Conservation (phyloP, 2,113 vertebrate species). For the Megaceryle maxima region DNA sequence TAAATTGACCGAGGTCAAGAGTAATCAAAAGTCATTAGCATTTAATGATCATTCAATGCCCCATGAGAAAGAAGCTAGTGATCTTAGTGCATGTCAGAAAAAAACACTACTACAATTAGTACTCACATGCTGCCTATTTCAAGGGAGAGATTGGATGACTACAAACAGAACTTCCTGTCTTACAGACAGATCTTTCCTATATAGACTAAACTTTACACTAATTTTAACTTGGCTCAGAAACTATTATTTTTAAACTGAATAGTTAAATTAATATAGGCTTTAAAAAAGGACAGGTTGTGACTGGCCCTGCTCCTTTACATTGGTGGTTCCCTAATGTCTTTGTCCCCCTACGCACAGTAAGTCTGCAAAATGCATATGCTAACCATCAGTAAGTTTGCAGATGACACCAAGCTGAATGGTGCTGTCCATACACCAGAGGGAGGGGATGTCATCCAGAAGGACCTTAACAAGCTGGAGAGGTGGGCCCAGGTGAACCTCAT, state of each 20-base stretch:
- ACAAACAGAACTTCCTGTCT: background rate
- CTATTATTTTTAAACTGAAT: background rate
- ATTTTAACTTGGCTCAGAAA: background rate
- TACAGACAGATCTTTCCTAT: background rate
- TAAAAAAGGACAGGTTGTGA: background rate
- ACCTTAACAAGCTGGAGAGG: no score
- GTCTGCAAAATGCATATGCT: background rate
- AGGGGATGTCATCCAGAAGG: no score
- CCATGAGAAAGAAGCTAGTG: constrained; percentile 42
- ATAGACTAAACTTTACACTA: background rate
- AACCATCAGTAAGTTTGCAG: background rate
- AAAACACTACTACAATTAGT: constrained; percentile 10
- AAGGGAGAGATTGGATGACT: background rate
- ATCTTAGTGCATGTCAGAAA: constrained; percentile 23
- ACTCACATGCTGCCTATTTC: background rate
- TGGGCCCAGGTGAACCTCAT: no score
- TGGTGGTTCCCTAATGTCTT: background rate
- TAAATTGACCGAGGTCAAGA: constrained; percentile 64
- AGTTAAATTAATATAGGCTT: background rate
- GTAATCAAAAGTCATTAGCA: constrained; percentile 72
- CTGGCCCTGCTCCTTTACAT: background rate
- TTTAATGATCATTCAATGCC: constrained; percentile 53
- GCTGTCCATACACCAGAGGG: no score
- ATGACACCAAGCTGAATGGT: no score
- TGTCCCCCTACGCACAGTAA: background rate